phyloP scores from a whole-genome alignment of 2,113 vertebrate species.

The Centropus bengalensis region DNA sequence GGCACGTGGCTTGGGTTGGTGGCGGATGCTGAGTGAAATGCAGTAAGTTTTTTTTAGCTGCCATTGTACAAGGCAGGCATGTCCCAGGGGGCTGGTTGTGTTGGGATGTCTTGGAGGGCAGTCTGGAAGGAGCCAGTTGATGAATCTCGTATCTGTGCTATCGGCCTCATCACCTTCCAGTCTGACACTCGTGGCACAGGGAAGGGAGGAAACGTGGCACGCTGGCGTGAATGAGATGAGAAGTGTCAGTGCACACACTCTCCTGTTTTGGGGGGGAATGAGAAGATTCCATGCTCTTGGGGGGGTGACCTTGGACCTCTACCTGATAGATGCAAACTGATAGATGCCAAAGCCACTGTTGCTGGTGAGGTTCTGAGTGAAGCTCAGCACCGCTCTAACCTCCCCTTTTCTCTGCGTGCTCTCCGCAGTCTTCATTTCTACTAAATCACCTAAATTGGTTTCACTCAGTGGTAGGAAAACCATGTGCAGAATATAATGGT shows the following conservation, averaged over 20 bases:
- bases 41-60: not conserved
- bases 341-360: not conserved
- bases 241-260: rapidly evolving
- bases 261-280: not conserved
- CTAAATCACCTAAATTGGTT: not conserved
- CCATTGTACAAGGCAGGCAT: too few relatives aligned
- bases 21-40: not conserved
- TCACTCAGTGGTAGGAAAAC: not conserved
- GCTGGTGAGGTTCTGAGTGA: not conserved
- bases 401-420: not conserved
- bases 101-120: not conserved
- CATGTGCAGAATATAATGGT: not conserved
- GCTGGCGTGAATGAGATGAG: rapidly evolving
- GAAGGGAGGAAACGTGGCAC: not conserved
- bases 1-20: not conserved
- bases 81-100: not conserved
- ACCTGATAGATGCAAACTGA: not conserved
- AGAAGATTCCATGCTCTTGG: rapidly evolving
- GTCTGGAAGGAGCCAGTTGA: not conserved
- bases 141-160: not conserved
- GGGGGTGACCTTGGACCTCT: rapidly evolving
- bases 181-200: rapidly evolving
- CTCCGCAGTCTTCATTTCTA: conserved; percentile 15
- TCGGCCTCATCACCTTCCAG: rapidly evolving
- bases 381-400: not conserved